These are phyloP conservation scores for Brachionus rotundiformis DNA, from an alignment of 1,140 invertebrate genomes.

Conservation along the genomic window DNA sequence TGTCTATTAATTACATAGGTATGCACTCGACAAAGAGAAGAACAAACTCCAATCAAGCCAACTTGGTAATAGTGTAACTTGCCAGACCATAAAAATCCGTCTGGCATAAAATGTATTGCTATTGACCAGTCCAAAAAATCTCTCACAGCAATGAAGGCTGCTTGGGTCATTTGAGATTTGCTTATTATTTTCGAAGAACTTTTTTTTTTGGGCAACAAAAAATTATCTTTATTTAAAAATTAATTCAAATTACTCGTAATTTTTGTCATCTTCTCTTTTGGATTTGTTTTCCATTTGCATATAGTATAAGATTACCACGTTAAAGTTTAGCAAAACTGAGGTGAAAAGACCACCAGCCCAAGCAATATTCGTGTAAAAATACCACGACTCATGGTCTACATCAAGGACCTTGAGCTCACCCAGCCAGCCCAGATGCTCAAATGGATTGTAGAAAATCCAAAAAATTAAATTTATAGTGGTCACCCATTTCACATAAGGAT, in stretches of 20 bases:
- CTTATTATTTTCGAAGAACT: slow-evolving; percentile 46
- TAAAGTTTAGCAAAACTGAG: slow-evolving; percentile 36
- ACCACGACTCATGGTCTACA: slow-evolving; percentile 39
- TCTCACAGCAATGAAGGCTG: slow-evolving; percentile 32
- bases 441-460: slow-evolving; percentile 49
- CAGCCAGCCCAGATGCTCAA: slow-evolving; percentile 45
- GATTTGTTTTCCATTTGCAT: slow-evolving; percentile 35
- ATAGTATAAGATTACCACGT: slow-evolving; percentile 16
- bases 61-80: slow-evolving; percentile 46
- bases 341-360: slow-evolving; percentile 43
- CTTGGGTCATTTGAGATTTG: slow-evolving; percentile 22
- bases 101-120: slow-evolving; percentile 50
- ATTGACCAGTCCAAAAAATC: slow-evolving; percentile 50
- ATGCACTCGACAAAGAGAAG: slow-evolving; percentile 40
- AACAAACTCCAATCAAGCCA: slow-evolving; percentile 25
- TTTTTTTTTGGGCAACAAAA: too few relatives aligned
- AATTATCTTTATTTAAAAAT: not conserved
- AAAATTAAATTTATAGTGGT: slow-evolving; percentile 40
- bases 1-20: slow-evolving; percentile 47
- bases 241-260: slow-evolving; percentile 35
- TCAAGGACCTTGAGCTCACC: slow-evolving; percentile 41
- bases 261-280: slow-evolving; percentile 41
- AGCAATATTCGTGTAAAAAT: slow-evolving; percentile 37
- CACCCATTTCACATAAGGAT: slow-evolving; percentile 44
- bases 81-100: slow-evolving; percentile 44